phyloP scores from a whole-genome alignment of 2,113 vertebrate genomes.

The Aldabrachelys gigantea region DNA sequence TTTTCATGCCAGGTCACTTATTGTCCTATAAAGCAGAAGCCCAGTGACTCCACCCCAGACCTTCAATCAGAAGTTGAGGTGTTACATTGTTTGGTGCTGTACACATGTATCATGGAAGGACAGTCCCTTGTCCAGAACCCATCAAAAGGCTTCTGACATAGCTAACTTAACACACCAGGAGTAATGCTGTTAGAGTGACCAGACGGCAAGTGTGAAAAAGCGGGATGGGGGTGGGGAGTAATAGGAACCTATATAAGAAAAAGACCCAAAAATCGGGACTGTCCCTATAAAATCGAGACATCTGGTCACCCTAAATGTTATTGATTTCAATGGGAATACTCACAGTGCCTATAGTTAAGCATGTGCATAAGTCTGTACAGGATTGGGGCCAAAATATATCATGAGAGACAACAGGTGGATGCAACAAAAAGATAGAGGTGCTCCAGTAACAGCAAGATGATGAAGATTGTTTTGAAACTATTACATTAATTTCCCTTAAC shows the following conservation, averaged over 20 bases:
- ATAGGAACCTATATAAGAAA: no score
- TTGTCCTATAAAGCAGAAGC: background rate
- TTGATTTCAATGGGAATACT: background rate
- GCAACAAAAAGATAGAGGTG: background rate
- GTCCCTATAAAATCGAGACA: no score
- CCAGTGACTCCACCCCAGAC: background rate
- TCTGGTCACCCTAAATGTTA: background rate
- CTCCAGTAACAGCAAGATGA: background rate
- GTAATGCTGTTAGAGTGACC: background rate
- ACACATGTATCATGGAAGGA: background rate
- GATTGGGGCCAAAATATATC: background rate
- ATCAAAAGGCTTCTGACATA: background rate
- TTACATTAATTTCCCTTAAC: background rate
- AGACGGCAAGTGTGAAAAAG: no score
- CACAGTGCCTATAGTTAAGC: background rate
- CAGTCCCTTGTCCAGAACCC: background rate
- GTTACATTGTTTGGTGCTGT: fast-evolving
- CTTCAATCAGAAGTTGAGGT: background rate
- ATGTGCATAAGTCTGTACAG: background rate
- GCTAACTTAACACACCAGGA: background rate
- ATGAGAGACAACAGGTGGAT: background rate
- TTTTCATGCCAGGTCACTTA: background rate
- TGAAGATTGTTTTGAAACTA: background rate
- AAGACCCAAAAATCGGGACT: no score
- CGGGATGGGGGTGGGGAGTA: no score